Conservation (phyloP, 2,113 vertebrate species). For the Ptychochromis oligacanthus region DNA sequence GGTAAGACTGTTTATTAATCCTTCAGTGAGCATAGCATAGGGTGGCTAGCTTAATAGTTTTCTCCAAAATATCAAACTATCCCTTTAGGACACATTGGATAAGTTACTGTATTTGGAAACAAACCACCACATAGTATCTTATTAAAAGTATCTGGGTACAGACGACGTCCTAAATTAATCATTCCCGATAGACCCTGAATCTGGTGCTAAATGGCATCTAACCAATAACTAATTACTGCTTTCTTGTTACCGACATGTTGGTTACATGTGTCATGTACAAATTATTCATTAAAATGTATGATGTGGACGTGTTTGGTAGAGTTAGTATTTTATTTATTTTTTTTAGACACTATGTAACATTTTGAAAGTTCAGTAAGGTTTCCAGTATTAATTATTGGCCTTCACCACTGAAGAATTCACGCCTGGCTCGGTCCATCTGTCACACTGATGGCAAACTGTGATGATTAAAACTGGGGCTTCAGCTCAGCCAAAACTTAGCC, state of each 20-base stretch:
- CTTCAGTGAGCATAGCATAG: neutral
- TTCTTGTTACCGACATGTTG: neutral
- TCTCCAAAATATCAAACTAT: neutral
- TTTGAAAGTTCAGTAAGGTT: neutral
- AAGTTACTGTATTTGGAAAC: neutral
- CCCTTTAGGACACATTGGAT: neutral
- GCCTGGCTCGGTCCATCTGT: neutral
- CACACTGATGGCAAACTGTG: neutral
- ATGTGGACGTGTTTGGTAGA: neutral
- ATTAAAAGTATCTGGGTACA: neutral
- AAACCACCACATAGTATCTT: neutral
- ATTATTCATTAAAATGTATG: neutral
- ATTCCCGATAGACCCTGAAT: neutral
- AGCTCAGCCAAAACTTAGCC: neutral
- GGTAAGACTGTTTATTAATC: neutral
- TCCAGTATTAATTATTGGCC: constrained; percentile 4
- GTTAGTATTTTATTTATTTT: neutral
- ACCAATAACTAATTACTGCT: constrained; percentile 1
- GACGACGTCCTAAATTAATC: neutral
- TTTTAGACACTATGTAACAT: neutral
- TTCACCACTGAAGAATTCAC: constrained; percentile 3
- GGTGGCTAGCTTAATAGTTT: neutral
- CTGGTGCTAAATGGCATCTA: neutral
- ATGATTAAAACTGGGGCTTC: neutral
- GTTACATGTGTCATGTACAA: neutral